Percentiles rank a stretch among this genome's conserved stretches.
Conservation (phyloP, 2,113 vertebrate genomes). For the Dasyprocta punctata region DNA sequence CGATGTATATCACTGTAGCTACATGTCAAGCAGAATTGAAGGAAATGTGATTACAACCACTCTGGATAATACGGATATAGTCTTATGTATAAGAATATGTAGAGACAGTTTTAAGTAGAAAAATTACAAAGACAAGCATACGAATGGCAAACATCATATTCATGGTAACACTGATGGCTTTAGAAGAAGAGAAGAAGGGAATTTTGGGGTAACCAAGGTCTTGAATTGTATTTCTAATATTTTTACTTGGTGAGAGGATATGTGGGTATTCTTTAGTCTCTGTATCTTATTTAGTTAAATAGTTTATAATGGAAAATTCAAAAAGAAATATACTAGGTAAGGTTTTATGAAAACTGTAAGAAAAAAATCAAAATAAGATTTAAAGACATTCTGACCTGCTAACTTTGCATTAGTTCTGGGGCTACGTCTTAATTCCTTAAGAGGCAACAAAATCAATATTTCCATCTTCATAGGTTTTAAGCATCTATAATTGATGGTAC, state of each 20-base stretch:
- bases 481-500: background rate
- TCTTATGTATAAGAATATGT: background rate
- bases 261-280: background rate
- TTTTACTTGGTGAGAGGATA: background rate
- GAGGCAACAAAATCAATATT: background rate
- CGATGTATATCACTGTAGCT: background rate
- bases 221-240: background rate
- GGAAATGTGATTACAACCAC: background rate
- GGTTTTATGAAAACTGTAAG: background rate
- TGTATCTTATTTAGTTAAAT: background rate
- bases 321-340: background rate
- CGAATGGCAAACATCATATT: background rate
- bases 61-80: background rate
- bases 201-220: rapidly evolving
- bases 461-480: background rate
- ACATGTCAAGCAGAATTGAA: background rate
- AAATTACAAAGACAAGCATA: background rate
- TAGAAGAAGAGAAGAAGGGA: too few species aligned
- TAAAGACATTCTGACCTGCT: background rate
- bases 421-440: background rate
- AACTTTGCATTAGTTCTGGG: background rate
- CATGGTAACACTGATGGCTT: background rate
- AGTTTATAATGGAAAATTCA: background rate
- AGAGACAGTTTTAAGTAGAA: background rate
- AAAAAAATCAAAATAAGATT: background rate